Evolutionary conservation across 2,888 invertebrate species (phyloP), one percentile per base, ranked within the genome.

Genomic region (Baccha elongata): DNA sequence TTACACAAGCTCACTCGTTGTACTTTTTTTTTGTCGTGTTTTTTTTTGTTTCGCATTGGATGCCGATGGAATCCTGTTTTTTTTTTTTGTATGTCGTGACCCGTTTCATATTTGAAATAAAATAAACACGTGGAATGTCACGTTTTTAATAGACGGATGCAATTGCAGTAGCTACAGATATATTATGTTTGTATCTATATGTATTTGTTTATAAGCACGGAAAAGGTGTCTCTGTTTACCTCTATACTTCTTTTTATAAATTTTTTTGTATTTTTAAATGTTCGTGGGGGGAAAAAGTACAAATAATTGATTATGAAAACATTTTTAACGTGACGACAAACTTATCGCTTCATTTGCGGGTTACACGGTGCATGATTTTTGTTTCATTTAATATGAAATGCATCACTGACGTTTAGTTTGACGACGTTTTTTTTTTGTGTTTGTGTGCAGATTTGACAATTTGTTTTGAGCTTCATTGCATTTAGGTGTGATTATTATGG

Each of bases 61-160:
- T 40, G n/a, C 15, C 23, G 29, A 29, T 29, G 42, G 35, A 29
- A 29, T 40, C 15, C 32, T 21, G 5, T 32, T 58, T 58, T 15
- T 8, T 13, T 5, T n/a, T 26, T 32, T 46, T 42, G 21, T 69
- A 26, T 8, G 10, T 37, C 46, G 40, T 17, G 40, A 65, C 64
- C 55, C 73, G 65, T 69, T 79, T 74, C 60, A 67, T 79, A 69
- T 69, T 74, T 69, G 65, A 74, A 74, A 73, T 53, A 69, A 74
- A 84, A 84, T 53, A 84, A 84, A 84, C 74, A 79, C 64, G 52
- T n/a, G 10, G 79, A 84, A 84, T 84, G 84, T 84, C 84, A 84
- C 84, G 79, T 84, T 84, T 84, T 79, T 79, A 79, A 79, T 84
- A 79, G 84, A 74, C 58, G 65, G 29, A 42, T 79, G 73, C 84